These are phyloP conservation scores for Agriopis aurantiaria DNA, from an alignment of 2,888 invertebrate genomes.

Conservation along the genomic window DNA sequence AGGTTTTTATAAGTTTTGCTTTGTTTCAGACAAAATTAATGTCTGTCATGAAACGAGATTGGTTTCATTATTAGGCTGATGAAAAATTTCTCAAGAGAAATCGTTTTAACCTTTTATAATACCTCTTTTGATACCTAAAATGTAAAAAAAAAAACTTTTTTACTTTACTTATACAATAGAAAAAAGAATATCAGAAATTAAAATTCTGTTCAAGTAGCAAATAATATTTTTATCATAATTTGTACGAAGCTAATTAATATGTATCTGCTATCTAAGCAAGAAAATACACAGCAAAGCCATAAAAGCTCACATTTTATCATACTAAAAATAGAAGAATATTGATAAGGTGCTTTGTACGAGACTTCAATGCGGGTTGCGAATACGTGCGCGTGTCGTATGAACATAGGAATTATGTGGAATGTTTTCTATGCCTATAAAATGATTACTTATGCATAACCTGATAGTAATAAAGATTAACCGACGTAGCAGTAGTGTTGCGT, in stretches of 20 bases:
- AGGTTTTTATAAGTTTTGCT: background rate
- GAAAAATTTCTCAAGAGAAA: constrained; percentile 13
- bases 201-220: constrained; percentile 6
- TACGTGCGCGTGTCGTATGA: background rate
- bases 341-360: constrained; percentile 1
- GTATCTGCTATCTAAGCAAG: background rate
- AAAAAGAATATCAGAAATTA: constrained; percentile 8
- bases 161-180: constrained; percentile 9
- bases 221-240: background rate
- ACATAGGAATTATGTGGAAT: constrained; percentile 3
- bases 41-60: constrained; percentile 13
- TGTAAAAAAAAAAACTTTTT: constrained; percentile 18
- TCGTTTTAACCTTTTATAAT: constrained; percentile 2
- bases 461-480: background rate
- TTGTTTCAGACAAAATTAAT: constrained; percentile 9
- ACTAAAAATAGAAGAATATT: constrained; percentile 14
- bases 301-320: constrained; percentile 1
- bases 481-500: background rate
- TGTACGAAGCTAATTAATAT: background rate
- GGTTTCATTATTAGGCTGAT: constrained; percentile 11
- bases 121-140: constrained; percentile 10
- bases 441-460: background rate
- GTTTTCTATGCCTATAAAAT: background rate
- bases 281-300: background rate
- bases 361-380: constrained; percentile 4